Evolutionary conservation across 2,888 invertebrate genomes (phyloP), one percentile per base, ranked within the genome.

Genomic region (Ischnura elegans): DNA sequence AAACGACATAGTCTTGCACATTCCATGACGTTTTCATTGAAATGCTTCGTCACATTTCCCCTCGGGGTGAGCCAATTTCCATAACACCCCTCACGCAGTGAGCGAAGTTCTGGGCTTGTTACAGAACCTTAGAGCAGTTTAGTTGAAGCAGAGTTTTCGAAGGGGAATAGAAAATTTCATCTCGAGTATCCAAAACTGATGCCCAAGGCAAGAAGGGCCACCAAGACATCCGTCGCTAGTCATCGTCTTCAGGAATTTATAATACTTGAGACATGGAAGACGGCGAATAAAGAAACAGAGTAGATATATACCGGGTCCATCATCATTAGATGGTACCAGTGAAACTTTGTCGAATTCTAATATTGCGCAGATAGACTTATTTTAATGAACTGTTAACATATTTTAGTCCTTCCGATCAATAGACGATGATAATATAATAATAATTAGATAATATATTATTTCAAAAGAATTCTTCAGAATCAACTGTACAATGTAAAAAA

Each of bases 51-150:
- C 66, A 8, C 66, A n/a, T n/a, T 61, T 5, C 36, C 76, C 76
- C 76, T 76, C 13, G 76, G 76, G 76, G 76, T 6, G 36, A 76
- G 76, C 10, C 76, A n/a, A 76, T 76, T 36, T 36, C 76, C 76
- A 76, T 76, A 29, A 29, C 29, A 29, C 66, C 66, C 29, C 66
- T 29, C 36, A 76, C 13, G 8, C 76, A 76, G 76, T 10, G 29
- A 36, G 36, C 36, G 36, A 76, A 76, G 76, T 76, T 76, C 76
- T 16, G 76, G 76, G 76, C 76, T 36, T 36, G 76, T 76, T 36
- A 76, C 29, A n/a, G 76, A 76, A 76, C 76, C 76, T 76, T 76
- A 76, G 76, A 29, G 36, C 76, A 76, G 29, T 76, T 76, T 76
- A 76, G 76, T 76, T 29, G 76, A 76, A 10, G 76, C 36, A 76